Percentiles rank a stretch among this genome's conserved stretches.
Conservation (phyloP, 2,888 invertebrate genomes). For the Subacronicta megacephala region DNA sequence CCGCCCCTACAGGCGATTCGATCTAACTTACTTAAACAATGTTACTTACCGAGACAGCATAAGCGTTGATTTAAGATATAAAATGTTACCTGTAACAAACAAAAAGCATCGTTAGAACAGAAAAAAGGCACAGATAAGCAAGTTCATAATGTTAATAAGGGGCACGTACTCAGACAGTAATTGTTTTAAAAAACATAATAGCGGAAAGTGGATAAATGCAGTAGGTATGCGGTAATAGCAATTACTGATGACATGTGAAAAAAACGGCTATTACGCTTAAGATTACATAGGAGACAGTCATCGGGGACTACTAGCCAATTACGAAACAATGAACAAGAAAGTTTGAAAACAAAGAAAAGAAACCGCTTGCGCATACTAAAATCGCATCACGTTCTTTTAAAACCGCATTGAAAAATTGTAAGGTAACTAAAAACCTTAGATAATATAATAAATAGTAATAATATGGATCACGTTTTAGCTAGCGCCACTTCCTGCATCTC, state of each 20-base stretch:
- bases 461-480: conserved; percentile 59
- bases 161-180: conserved; percentile 61
- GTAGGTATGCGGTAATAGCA: conserved; percentile 75
- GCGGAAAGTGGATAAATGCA: conserved; percentile 71
- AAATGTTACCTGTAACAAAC: conserved; percentile 81
- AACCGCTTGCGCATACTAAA: conserved; percentile 73
- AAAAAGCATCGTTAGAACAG: conserved; percentile 54
- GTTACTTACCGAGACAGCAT: conserved; percentile 68
- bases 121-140: conserved; percentile 46
- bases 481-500: conserved; percentile 63
- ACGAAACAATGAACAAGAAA: conserved; percentile 85
- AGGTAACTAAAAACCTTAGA: conserved; percentile 9
- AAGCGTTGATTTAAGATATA: conserved; percentile 44
- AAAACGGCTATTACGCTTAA: conserved; percentile 74
- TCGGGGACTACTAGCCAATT: conserved; percentile 73
- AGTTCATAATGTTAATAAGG: conserved; percentile 75
- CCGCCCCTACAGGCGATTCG: conserved; percentile 60
- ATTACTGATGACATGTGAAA: conserved; percentile 80
- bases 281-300: conserved; percentile 74
- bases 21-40: conserved; percentile 57
- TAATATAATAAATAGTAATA: conserved; percentile 25
- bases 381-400: conserved; percentile 69
- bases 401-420: conserved; percentile 54
- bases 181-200: conserved; percentile 51
- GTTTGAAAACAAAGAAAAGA: conserved; percentile 79